phyloP scores from a whole-genome alignment of 1,140 invertebrate species.

The Maniola jurtina region DNA sequence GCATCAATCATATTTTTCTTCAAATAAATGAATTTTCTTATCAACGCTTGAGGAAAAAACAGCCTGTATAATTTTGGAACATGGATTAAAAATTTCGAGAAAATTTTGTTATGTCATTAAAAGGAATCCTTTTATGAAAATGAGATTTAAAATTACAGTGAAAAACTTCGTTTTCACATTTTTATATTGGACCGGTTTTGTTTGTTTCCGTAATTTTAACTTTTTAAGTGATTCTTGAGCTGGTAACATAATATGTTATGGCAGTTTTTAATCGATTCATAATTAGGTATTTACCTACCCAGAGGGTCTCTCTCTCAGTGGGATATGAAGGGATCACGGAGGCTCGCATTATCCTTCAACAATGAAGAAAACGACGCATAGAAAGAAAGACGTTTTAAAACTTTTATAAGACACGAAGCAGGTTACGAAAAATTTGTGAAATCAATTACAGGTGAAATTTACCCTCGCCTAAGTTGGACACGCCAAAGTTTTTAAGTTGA shows the following conservation, averaged over 20 bases:
- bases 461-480: neutral
- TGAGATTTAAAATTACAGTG: neutral
- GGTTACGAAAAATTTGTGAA: constrained; percentile 1
- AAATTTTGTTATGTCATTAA: neutral
- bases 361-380: too few species aligned
- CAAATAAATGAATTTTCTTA: neutral
- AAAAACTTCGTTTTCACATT: neutral
- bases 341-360: too few species aligned
- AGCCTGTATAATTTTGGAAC: too few species aligned
- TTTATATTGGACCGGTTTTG: neutral
- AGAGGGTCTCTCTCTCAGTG: too few species aligned
- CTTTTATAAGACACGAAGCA: neutral
- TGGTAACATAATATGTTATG: too few species aligned
- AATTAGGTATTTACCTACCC: too few species aligned
- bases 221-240: too few species aligned
- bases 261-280: too few species aligned
- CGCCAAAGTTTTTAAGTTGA: constrained; percentile 5
- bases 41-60: neutral
- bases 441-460: constrained; percentile 10
- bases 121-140: neutral
- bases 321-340: too few species aligned
- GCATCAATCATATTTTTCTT: neutral
- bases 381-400: neutral
- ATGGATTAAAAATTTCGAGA: neutral
- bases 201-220: neutral